Percentiles rank a stretch among this genome's conserved stretches.
Evolutionary conservation across 2,113 vertebrate species (phyloP).

Genomic region (Albula goreensis): DNA sequence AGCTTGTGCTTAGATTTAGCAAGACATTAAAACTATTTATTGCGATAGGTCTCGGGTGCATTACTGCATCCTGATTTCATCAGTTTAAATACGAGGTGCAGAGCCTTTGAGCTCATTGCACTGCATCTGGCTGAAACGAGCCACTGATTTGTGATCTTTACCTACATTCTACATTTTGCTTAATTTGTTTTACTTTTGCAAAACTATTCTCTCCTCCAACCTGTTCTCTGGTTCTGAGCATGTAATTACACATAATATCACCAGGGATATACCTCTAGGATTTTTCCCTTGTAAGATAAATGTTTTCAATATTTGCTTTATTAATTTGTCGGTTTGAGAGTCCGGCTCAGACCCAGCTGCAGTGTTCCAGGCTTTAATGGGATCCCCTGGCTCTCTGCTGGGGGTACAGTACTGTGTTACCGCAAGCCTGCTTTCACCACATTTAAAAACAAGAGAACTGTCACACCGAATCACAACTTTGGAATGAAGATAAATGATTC

Average conservation of each 20-base stretch:
- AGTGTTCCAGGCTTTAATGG: conserved; percentile 51
- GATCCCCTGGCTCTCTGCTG: conserved; percentile 41
- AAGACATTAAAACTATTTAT: no score
- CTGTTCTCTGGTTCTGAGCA: background rate
- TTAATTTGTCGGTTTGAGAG: conserved; percentile 36
- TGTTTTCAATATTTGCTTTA: conserved; percentile 45
- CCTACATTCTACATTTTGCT: background rate
- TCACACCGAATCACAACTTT: conserved; percentile 53
- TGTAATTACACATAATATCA: conserved; percentile 48
- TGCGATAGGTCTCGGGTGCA: no score
- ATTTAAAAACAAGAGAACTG: conserved; percentile 51
- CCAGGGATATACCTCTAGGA: conserved; percentile 39
- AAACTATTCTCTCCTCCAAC: background rate
- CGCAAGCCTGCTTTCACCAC: conserved; percentile 42
- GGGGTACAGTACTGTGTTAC: conserved; percentile 48
- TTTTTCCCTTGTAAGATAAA: conserved; percentile 43
- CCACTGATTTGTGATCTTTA: background rate
- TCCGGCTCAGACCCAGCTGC: conserved; percentile 45
- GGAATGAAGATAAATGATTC: conserved; percentile 73
- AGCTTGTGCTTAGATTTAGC: no score
- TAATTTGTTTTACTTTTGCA: background rate
- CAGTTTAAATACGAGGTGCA: no score
- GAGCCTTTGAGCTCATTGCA: no score
- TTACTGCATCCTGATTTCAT: no score
- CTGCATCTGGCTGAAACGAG: no score